These are phyloP conservation scores for Diceros bicornis DNA, from an alignment of 2,797 vertebrate genomes.

Conservation along the genomic window DNA sequence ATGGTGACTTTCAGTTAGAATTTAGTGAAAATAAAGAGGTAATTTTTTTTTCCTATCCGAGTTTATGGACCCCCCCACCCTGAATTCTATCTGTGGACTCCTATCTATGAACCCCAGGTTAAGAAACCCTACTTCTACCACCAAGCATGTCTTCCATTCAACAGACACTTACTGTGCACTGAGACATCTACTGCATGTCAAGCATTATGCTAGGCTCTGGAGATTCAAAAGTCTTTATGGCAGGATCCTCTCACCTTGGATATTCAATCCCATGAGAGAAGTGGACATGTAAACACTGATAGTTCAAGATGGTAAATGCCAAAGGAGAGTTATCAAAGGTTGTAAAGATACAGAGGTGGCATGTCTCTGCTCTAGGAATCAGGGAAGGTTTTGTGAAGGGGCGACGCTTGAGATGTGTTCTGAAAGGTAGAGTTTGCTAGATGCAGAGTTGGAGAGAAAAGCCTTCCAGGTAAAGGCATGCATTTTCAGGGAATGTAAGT, in stretches of 20 bases:
- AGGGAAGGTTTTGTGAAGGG: slow-evolving; percentile 48
- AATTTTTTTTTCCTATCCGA: slow-evolving; percentile 32
- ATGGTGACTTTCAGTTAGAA: slow-evolving; percentile 48
- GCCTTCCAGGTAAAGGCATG: slow-evolving; percentile 31
- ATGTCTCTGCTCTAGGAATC: slow-evolving; percentile 14
- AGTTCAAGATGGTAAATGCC: not conserved
- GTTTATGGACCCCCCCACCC: not conserved
- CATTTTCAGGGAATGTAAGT: slow-evolving; percentile 35
- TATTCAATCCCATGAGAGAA: slow-evolving; percentile 24
- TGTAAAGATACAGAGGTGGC: not conserved
- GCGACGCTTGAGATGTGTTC: not conserved
- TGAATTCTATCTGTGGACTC: not conserved
- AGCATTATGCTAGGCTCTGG: not conserved
- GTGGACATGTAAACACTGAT: slow-evolving; percentile 34
- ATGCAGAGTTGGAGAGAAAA: slow-evolving; percentile 47
- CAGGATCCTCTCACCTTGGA: slow-evolving; percentile 42
- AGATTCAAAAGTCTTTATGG: slow-evolving; percentile 1
- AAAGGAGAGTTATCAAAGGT: not conserved
- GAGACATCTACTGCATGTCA: not conserved
- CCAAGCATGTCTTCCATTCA: slow-evolving; percentile 27
- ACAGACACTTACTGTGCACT: not conserved
- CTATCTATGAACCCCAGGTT: slow-evolving; percentile 15
- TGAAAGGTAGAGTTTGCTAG: slow-evolving; percentile 60
- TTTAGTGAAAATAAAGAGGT: slow-evolving; percentile 45
- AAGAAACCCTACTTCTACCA: not conserved